A percentile compares a stretch with the other conserved stretches of the same genome.
Evolutionary conservation across 2,888 invertebrate species (phyloP).

Genomic region (Cryptocephalus primarius): DNA sequence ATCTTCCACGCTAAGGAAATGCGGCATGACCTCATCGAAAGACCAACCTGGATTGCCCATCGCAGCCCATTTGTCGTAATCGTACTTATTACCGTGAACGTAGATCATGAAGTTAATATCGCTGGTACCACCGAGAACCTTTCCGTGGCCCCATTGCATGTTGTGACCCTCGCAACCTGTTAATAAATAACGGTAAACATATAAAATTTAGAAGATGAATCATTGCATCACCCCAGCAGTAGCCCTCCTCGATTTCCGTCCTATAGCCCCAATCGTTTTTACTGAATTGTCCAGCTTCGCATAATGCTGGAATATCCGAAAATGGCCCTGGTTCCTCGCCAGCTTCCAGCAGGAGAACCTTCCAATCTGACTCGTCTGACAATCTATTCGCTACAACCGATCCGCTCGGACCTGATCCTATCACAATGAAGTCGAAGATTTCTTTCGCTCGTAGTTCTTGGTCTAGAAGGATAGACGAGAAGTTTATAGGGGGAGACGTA

Average conservation of each 20-base stretch:
- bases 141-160: conserved; percentile 1
- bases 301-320: conserved; percentile 63
- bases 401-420: conserved; percentile 74
- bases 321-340: conserved; percentile 56
- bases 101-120: conserved; percentile 1
- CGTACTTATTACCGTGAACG: neutral
- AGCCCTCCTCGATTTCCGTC: conserved; percentile 60
- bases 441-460: neutral
- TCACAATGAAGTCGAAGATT: conserved; percentile 64
- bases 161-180: no score
- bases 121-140: neutral
- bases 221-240: conserved; percentile 38
- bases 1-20: conserved; percentile 31
- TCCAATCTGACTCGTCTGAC: conserved; percentile 56
- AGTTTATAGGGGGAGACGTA: no score
- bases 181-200: no score
- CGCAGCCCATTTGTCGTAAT: conserved; percentile 20
- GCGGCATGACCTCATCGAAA: conserved; percentile 35
- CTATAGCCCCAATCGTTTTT: conserved; percentile 71
- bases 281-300: conserved; percentile 58
- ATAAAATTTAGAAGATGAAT: no score
- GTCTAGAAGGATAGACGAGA: no score
- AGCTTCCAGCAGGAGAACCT: conserved; percentile 60
- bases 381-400: conserved; percentile 63
- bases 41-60: conserved; percentile 46